phyloP scores from a whole-genome alignment of 2,113 vertebrate genomes.

The Oenanthe oenanthe region DNA sequence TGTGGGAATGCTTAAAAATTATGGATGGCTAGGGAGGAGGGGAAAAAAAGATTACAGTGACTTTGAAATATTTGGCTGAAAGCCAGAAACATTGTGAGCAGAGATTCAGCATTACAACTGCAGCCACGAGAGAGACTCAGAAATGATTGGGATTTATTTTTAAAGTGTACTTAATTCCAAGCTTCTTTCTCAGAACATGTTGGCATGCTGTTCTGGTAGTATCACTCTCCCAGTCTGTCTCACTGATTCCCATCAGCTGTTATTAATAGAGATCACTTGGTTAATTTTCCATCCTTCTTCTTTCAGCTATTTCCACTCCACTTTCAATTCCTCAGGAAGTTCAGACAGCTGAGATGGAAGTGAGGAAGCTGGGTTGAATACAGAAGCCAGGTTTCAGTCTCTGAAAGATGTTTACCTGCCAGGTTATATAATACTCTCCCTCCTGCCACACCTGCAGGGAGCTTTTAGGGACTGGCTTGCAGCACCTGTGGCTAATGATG shows the following conservation, averaged over 20 bases:
- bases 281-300: constrained; percentile 27
- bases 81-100: background rate
- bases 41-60: background rate
- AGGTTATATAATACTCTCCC: background rate
- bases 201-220: background rate
- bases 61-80: constrained; percentile 37
- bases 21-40: background rate
- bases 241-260: background rate
- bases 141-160: constrained; percentile 13
- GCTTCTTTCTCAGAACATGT: constrained; percentile 2
- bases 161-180: constrained; percentile 1
- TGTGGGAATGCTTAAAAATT: constrained; percentile 55
- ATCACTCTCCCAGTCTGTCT: background rate
- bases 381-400: background rate
- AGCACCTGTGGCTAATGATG: background rate
- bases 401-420: background rate
- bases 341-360: background rate
- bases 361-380: background rate
- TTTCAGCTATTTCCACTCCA: background rate
- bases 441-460: rapidly evolving
- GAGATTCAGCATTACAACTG: background rate
- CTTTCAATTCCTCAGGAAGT: background rate
- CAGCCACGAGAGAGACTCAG: background rate
- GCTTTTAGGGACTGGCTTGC: background rate
- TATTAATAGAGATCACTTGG: background rate